Evolutionary conservation across 2,888 invertebrate species (phyloP), one percentile per base, ranked within the genome.

Genomic region (Chrysolina haemoptera): DNA sequence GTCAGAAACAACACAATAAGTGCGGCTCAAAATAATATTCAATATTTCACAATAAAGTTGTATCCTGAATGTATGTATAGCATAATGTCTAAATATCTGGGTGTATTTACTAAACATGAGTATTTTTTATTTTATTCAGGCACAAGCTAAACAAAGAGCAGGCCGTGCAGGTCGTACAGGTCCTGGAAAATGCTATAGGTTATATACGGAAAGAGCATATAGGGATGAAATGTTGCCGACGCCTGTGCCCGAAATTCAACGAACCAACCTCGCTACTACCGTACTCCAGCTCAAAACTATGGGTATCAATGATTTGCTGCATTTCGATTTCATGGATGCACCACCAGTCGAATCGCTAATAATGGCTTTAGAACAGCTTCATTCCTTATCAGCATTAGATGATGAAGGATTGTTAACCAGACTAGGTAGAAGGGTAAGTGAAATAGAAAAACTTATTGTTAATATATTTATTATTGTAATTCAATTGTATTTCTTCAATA

Each of bases 271-370:
- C 82, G 98, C 98, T 0, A 96, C 96, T 14, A 99, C 98, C 0
- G 96, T 98, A 48, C 89, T 99, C 14, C 98, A 98, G 83, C 89
- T 99, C 46, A 99, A 99, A 88, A 98, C 99, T 0, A 99, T 99
- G 99, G 99, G 99, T 35, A 99, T 99, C 83, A 99, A 99, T 87
- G 99, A 99, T 89, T 90, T 99, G 69, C 89, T 99, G 22, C 96
- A 98, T 86, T 99, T 99, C 87, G 99, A 99, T 90, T 99, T 99
- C 89, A 99, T 99, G 99, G 99, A 99, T 88, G 97, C 99, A 0
- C 99, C 99, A 27, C 98, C 99, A 0, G 97, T 98, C 20, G 98
- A 99, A 89, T 97, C 98, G 0, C 91, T 99, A 79, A 97, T 99
- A 75, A 98, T 98, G 94, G 99, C 99, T 16, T 89, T 99, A 81